Evolutionary conservation across 2,797 vertebrate genomes (phyloP), one percentile per base, ranked within the genome.

Genomic region (Melanotaenia nigrans): DNA sequence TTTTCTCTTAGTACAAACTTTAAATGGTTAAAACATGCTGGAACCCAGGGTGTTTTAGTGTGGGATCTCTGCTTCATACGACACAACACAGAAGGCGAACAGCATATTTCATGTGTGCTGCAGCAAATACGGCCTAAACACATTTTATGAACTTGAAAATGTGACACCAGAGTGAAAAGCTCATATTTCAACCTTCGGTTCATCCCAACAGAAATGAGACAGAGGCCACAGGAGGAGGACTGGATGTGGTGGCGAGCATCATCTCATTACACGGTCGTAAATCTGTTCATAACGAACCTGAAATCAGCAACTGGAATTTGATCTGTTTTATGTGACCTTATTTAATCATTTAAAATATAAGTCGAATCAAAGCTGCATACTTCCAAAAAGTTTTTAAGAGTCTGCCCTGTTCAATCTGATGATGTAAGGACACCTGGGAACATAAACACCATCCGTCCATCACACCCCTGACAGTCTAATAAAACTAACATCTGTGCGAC

Each of bases 391-490:
- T n/a, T 40, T 30, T 6, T 1, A 2, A 67, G 73, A 24, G 14
- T 18, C 25, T 28, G 28, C 4, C 14, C 57, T 11, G n/a, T 28
- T 59, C 51, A 42, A 11, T 45, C 22, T 6, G 24, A 56, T 65
- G 10, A 49, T 14, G 6, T 56, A 54, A 33, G 42, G 25, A 61
- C 74, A 61, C 73, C 47, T 55, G 47, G 58, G 66, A 76, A 68
- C 25, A 66, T 64, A 80, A 79, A 73, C 73, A 77, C 7, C 76
- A 66, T 68, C 75, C 28, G 30, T 92, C 84, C 81, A 85, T 92
- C 88, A 84, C 47, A 4, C 4, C 32, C 55, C 32, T 86, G 92
- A 93, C 93, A 92, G 85, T 40, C 74, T 91, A 92, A 93, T 94
- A 88, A 92, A 92, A 73, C 71, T 94, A 51, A 83, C 94, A 85